A percentile compares a stretch with the other conserved stretches of the same genome.
Evolutionary conservation across 92 coral and sea anemone genomes (phyloP).

Genomic region (Pocillopora meandrina): DNA sequence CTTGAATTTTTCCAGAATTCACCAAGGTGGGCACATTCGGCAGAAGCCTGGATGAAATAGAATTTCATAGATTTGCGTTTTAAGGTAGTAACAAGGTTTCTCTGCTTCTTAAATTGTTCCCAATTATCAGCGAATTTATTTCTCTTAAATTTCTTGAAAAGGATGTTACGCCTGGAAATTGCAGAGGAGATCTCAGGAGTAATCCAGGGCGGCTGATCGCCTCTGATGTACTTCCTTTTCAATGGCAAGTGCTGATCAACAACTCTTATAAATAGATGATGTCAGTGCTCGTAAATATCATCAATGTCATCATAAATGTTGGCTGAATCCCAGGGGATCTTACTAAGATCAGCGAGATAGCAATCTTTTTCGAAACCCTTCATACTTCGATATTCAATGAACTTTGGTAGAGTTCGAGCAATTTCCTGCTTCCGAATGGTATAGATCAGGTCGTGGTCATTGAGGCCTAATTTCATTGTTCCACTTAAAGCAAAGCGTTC

Average conservation of each 20-base stretch:
- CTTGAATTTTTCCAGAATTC: slow-evolving; percentile 52
- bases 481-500: slow-evolving; percentile 47
- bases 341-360: slow-evolving; percentile 29
- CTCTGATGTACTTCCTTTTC: slow-evolving; percentile 18
- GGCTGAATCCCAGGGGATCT: slow-evolving; percentile 53
- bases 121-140: slow-evolving; percentile 29
- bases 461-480: slow-evolving; percentile 45
- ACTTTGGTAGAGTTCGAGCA: slow-evolving; percentile 37
- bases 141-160: slow-evolving; percentile 25
- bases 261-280: slow-evolving; percentile 14
- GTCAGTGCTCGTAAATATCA: slow-evolving; percentile 48
- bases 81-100: slow-evolving; percentile 38
- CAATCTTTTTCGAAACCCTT: slow-evolving; percentile 25
- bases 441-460: slow-evolving; percentile 57
- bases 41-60: slow-evolving; percentile 20
- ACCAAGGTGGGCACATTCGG: slow-evolving; percentile 41
- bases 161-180: slow-evolving; percentile 33
- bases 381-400: slow-evolving; percentile 51
- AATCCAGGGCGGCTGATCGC: slow-evolving; percentile 56
- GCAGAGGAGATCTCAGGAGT: slow-evolving; percentile 42
- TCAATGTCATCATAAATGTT: slow-evolving; percentile 26
- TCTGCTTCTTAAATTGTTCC: slow-evolving; percentile 31
- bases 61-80: slow-evolving; percentile 38
- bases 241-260: slow-evolving; percentile 42
- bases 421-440: slow-evolving; percentile 50